These are phyloP conservation scores for Cacatua alba DNA, from an alignment of 2,113 vertebrate species.

Conservation along the genomic window DNA sequence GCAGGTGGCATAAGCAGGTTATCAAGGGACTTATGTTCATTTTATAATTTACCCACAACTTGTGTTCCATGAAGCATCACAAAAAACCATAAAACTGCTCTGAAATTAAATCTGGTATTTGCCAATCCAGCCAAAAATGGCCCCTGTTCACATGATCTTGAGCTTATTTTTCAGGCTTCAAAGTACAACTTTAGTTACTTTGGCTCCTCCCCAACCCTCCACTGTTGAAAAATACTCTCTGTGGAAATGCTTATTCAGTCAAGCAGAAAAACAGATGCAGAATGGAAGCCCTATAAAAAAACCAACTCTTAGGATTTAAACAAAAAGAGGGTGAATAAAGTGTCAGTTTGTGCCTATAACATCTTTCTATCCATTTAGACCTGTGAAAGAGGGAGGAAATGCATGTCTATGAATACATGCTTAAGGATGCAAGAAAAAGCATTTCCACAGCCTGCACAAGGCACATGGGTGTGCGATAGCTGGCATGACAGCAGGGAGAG, in stretches of 20 bases:
- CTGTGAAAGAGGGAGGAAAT: not conserved
- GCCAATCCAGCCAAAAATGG: not conserved
- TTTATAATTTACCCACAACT: not conserved
- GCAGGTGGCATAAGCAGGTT: not conserved
- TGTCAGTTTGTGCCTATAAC: not conserved
- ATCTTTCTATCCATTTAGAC: not conserved
- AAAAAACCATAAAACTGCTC: not conserved
- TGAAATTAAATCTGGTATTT: not conserved
- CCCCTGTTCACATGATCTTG: not conserved
- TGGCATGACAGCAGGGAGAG: not conserved
- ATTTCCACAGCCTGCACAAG: not conserved
- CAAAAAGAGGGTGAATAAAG: not conserved
- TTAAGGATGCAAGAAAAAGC: not conserved
- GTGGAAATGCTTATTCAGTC: not conserved
- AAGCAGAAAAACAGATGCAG: not conserved
- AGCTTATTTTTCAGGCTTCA: not conserved
- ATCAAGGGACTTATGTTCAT: not conserved
- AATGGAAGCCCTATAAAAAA: not conserved
- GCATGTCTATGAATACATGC: not conserved
- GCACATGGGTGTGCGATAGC: not conserved
- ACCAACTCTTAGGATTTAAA: not conserved
- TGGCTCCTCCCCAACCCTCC: not conserved
- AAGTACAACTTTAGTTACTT: not conserved
- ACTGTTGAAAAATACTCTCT: not conserved
- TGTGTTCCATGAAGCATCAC: not conserved